phyloP scores from a whole-genome alignment of 2,113 vertebrate species.

The Peucedramus taeniatus region DNA sequence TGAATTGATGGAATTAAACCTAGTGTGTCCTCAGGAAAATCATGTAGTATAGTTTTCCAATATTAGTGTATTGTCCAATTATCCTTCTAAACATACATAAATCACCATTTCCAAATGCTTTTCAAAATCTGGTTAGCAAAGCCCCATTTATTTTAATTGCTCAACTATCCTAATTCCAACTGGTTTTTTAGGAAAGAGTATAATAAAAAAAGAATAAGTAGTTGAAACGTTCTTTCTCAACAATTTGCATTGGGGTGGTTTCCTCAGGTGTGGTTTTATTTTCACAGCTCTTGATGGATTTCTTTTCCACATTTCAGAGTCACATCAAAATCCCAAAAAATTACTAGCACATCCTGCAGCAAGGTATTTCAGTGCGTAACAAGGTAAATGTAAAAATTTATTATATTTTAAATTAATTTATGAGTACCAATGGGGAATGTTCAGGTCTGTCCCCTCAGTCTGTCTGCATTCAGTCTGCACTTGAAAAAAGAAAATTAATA shows the following conservation, averaged over 20 bases:
- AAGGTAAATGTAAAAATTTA: background rate
- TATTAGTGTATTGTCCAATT: background rate
- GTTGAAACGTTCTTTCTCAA: background rate
- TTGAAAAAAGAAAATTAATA: background rate
- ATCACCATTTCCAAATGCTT: background rate
- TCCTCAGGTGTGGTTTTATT: background rate
- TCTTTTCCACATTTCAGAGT: background rate
- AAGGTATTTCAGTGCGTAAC: background rate
- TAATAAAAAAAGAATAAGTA: background rate
- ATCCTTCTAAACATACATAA: background rate
- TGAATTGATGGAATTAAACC: background rate
- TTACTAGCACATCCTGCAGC: background rate
- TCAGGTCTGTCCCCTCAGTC: background rate
- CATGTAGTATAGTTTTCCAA: background rate
- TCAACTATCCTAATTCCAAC: background rate
- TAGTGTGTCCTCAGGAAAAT: background rate
- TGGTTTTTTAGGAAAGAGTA: background rate
- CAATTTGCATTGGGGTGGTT: background rate
- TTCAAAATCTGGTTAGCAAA: background rate
- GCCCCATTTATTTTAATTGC: background rate
- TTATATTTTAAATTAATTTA: background rate
- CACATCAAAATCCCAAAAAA: background rate
- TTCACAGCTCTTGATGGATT: background rate
- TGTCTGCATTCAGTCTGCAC: background rate
- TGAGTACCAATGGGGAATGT: background rate